A percentile compares a stretch with the other conserved stretches of the same genome.
These are phyloP conservation scores for Crocodylus rhombifer DNA, from an alignment of 2,797 vertebrate species.

Conservation along the genomic window DNA sequence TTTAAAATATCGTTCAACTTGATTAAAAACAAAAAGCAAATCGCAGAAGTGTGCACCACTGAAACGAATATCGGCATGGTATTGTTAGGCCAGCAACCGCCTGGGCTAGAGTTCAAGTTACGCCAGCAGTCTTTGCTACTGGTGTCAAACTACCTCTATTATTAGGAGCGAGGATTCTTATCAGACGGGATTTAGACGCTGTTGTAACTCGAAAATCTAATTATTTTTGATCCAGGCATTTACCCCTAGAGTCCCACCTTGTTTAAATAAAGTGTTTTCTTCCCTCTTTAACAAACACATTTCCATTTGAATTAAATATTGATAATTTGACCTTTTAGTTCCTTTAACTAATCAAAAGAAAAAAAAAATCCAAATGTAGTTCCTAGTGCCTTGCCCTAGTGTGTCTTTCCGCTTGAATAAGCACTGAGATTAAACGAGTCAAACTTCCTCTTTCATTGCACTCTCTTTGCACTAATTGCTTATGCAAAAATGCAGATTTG, in stretches of 20 bases:
- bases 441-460: conserved; percentile 87
- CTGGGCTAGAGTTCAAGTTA: conserved; percentile 32
- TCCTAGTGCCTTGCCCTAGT: conserved; percentile 82
- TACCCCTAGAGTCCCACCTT: conserved; percentile 70
- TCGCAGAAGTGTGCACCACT: conserved; percentile 39
- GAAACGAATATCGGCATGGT: conserved; percentile 50
- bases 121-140: background rate
- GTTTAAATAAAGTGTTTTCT: conserved; percentile 82
- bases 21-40: conserved; percentile 48
- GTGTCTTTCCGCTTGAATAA: conserved; percentile 86
- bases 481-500: conserved; percentile 94
- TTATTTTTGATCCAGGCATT: conserved; percentile 79
- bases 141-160: conserved; percentile 62
- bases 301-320: conserved; percentile 88
- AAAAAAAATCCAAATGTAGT: conserved; percentile 81
- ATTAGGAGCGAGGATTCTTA: conserved; percentile 75
- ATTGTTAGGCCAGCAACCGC: background rate
- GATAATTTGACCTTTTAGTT: conserved; percentile 88
- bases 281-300: conserved; percentile 81
- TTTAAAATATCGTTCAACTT: conserved; percentile 67
- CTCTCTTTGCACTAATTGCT: conserved; percentile 89
- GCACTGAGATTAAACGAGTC: conserved; percentile 87
- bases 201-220: conserved; percentile 74
- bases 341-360: conserved; percentile 86
- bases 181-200: conserved; percentile 70